Base-by-base conservation (phyloP, 2,113 vertebrate species). In the Percina caprodes region DNA sequence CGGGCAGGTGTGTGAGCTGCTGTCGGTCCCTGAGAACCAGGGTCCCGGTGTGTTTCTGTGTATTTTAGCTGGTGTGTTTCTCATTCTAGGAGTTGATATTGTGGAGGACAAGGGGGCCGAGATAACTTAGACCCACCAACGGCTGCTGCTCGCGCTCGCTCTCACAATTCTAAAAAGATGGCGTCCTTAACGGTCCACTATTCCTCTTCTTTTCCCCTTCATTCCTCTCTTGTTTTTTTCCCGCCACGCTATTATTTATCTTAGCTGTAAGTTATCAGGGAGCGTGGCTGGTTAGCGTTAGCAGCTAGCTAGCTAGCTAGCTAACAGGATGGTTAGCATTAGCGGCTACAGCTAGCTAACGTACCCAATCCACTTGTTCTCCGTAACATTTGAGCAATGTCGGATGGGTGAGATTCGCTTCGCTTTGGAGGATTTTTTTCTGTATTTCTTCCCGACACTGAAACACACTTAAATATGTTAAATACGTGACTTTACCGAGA, bases 81-180 rank as follows among this genome's bases (percentile, higher is more conserved):
- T 95, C 94, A 90, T 94, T 94, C 93, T 92, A 90, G 92, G 94
- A 95, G 94, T 95, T 95, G 86, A 76, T 94, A 76, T 92, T 93
- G 76, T 91, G 87, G 91, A 88, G 91, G 88, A 92, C 84, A 93
- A 88, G 89, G 90, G 93, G 93, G 92, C 90, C 92, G 91, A 92
- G 63, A 88, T 71, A 94, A 94, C 92, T 94, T 94, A 68, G 84
- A 88, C 73, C 82, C 92, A 88, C 69, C 84, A 55, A 84, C 88
- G 91, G 69, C 91, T 73, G 86, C 86, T 88, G 58, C 26, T 55
- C 48, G 58, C 14, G n/a, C 48, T 58, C 79, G 71, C 65, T 86
- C 90, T 78, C 89, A 82, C 2, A 30, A 66, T 75, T 68, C 15
- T 51, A 73, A 79, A 39, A 89, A 92, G 81, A 92, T 92, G 88